Evolutionary conservation across 1,140 invertebrate species (phyloP).

Genomic region (Atopsyche davidsoni): DNA sequence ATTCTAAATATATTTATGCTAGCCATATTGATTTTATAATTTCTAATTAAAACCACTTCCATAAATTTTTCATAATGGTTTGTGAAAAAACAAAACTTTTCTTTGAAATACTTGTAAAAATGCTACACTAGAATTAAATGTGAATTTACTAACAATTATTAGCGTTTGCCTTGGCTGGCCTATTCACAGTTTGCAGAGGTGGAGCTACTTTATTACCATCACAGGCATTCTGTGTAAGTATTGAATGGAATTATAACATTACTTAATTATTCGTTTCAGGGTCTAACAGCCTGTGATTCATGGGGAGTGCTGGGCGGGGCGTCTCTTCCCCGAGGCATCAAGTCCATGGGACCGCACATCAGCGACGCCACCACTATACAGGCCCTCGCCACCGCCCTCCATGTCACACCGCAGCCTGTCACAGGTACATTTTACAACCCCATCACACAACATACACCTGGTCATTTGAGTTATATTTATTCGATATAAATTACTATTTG

Average conservation of each 20-base stretch:
- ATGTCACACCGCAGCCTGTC: constrained; percentile 74
- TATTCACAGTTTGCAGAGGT: too few species aligned
- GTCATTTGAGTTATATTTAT: too few species aligned
- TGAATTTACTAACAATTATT: too few species aligned
- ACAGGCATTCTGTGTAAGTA: neutral
- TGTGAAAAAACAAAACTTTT: too few species aligned
- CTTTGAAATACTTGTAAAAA: too few species aligned
- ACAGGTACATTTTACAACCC: constrained; percentile 67
- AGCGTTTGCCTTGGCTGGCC: too few species aligned
- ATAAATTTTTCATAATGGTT: too few species aligned
- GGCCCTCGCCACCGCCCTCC: constrained; percentile 81
- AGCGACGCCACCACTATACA: constrained; percentile 87
- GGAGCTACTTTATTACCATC: neutral
- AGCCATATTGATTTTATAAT: too few species aligned
- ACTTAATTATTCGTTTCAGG: constrained; percentile 36
- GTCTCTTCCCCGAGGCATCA: constrained; percentile 78
- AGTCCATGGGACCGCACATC: constrained; percentile 87
- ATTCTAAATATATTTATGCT: too few species aligned
- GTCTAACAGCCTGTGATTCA: constrained; percentile 79
- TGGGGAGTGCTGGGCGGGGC: constrained; percentile 75
- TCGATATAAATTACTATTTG: too few species aligned
- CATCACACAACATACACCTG: neutral
- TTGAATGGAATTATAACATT: constrained; percentile 1
- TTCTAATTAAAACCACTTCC: too few species aligned
- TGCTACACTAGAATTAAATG: too few species aligned